Percentiles rank a stretch among this genome's conserved stretches.
These are phyloP conservation scores for Clunio marinus DNA, from an alignment of 2,888 invertebrate species.

Conservation along the genomic window DNA sequence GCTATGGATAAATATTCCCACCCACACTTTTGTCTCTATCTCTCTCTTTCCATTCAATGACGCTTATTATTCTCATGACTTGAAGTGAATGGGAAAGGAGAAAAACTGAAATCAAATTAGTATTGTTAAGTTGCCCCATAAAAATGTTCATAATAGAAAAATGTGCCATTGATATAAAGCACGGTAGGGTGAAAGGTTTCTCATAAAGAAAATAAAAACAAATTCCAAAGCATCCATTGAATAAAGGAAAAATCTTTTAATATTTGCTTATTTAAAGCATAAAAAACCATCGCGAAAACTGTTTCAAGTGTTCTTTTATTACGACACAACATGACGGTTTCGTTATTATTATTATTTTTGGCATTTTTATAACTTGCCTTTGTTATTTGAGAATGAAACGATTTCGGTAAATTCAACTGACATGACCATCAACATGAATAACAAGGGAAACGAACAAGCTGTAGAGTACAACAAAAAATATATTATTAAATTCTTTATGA, in stretches of 20 bases:
- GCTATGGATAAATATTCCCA: too few species aligned
- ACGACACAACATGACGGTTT: background rate
- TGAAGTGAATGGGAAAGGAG: background rate
- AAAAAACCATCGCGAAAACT: too few species aligned
- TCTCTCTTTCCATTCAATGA: background rate
- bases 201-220: too few species aligned
- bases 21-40: background rate
- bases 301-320: background rate
- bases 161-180: background rate
- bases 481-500: background rate
- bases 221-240: background rate
- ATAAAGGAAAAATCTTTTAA: too few species aligned
- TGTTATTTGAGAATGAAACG: background rate
- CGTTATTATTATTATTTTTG: background rate
- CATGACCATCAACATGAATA: too few species aligned
- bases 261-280: too few species aligned
- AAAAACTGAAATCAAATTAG: constrained; percentile 30
- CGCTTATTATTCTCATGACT: background rate
- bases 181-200: background rate
- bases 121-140: constrained; percentile 31
- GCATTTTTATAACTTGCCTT: background rate
- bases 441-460: too few species aligned
- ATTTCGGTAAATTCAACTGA: background rate
- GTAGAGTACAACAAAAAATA: too few species aligned
- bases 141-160: background rate